Evolutionary conservation across 2,797 vertebrate species (phyloP).

Genomic region (Selene dorsalis): DNA sequence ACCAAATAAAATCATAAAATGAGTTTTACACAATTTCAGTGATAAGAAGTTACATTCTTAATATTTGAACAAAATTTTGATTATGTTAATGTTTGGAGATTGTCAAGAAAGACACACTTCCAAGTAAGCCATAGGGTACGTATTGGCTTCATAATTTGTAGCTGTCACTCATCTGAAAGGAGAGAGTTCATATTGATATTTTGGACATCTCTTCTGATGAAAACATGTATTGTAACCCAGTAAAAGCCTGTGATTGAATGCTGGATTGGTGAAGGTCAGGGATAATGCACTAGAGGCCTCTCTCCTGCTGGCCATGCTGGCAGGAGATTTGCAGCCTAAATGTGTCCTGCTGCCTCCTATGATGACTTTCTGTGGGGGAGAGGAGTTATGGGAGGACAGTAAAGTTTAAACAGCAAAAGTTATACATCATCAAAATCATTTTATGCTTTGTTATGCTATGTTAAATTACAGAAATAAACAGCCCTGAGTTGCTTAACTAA

Average conservation of each 20-base stretch:
- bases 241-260: slow-evolving; percentile 11
- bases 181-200: background rate
- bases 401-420: background rate
- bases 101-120: background rate
- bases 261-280: slow-evolving; percentile 5
- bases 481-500: too few species aligned
- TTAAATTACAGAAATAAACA: background rate
- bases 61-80: background rate
- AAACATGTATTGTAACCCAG: background rate
- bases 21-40: background rate
- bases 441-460: background rate
- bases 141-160: background rate
- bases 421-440: background rate
- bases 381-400: background rate
- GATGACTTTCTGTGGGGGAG: background rate
- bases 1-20: too few species aligned
- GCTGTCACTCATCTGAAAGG: background rate
- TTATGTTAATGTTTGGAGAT: background rate
- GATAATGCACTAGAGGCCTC: background rate
- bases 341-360: background rate
- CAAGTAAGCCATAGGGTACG: background rate
- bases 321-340: background rate
- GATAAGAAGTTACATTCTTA: background rate
- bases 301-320: slow-evolving; percentile 2
- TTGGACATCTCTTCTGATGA: background rate